Evolutionary conservation across 2,888 invertebrate species (phyloP).

Genomic region (Phengaris alcon): DNA sequence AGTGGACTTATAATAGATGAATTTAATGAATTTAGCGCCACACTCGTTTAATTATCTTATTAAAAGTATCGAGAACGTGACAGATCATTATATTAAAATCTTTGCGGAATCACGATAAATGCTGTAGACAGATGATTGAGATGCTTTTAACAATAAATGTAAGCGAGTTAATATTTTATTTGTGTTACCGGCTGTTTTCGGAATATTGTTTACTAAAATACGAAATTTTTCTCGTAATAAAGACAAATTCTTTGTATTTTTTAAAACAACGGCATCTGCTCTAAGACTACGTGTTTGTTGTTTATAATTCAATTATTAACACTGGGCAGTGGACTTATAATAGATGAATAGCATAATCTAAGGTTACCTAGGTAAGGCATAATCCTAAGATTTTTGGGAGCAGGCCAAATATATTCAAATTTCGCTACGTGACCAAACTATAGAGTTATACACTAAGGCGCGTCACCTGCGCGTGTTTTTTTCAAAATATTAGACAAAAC

Average conservation of each 20-base stretch:
- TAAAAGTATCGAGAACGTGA: slow-evolving; percentile 25
- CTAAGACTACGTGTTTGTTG: too few species aligned
- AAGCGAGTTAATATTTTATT: not conserved
- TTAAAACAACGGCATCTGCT: too few species aligned
- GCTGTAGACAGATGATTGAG: not conserved
- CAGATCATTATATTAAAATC: slow-evolving; percentile 12
- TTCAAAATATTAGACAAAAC: too few species aligned
- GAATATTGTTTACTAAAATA: too few species aligned
- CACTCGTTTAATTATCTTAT: slow-evolving; percentile 36
- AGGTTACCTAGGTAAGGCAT: too few species aligned
- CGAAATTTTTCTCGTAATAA: too few species aligned
- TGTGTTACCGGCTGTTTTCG: not conserved
- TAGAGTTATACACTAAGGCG: not conserved
- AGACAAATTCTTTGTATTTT: too few species aligned
- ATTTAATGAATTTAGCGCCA: slow-evolving; percentile 39
- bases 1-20: too few species aligned
- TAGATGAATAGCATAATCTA: too few species aligned
- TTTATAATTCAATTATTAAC: too few species aligned
- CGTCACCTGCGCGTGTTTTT: too few species aligned
- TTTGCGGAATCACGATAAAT: not conserved
- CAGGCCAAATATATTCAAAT: not conserved
- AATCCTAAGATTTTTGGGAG: not conserved
- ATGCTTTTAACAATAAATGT: not conserved
- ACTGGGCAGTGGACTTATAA: too few species aligned
- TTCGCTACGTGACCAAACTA: slow-evolving; percentile 10